Evolutionary conservation across 2,113 vertebrate species (phyloP), one percentile per base, ranked within the genome.

Genomic region (Laterallus jamaicensis): DNA sequence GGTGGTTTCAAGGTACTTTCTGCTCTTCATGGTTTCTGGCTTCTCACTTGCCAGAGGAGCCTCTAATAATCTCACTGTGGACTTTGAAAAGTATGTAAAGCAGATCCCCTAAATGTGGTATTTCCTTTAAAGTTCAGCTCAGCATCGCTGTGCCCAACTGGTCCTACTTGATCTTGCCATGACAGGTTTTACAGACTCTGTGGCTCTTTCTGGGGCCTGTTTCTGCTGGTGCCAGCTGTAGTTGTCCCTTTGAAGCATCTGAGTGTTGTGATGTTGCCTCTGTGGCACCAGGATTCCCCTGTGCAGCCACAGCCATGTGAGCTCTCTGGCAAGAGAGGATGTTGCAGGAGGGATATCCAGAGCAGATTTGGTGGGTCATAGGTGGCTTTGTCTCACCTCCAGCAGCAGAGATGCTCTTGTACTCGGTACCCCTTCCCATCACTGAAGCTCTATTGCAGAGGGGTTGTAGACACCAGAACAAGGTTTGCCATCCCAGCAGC

Each of bases 251-350:
- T 60, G 71, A 73, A 79, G 77, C 32, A 71, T 40, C 16, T 54
- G 49, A 28, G 25, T 58, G 60, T 63, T 37, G 68, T 69, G 74
- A 22, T 40, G 42, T 40, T 84, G 55, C 37, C 31, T 67, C 9
- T 26, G 9, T 15, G 42, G 47, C 54, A n/a, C 70, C 20, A 59
- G 40, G 49, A 47, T 35, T 55, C 6, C 12, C 21, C 42, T 2
- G 4, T 1, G 7, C 0, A 8, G 19, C 21, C 20, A 12, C 0
- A 3, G 19, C 52, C 1, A 1, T 5, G 37, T 6, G 52, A 37
- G 20, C 58, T 59, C 5, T 4, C 37, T 44, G 78, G 37, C 25
- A 15, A 42, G 63, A 1, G 1, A 28, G 59, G 28, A 25, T 14
- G 6, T 50, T 2, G 2, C 37, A 20, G 0, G 3, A 56, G 31